Percentiles rank a stretch among this genome's conserved stretches.
These are phyloP conservation scores for Phenganax marumi DNA, from an alignment of 92 coral and sea anemone genomes.

Conservation along the genomic window DNA sequence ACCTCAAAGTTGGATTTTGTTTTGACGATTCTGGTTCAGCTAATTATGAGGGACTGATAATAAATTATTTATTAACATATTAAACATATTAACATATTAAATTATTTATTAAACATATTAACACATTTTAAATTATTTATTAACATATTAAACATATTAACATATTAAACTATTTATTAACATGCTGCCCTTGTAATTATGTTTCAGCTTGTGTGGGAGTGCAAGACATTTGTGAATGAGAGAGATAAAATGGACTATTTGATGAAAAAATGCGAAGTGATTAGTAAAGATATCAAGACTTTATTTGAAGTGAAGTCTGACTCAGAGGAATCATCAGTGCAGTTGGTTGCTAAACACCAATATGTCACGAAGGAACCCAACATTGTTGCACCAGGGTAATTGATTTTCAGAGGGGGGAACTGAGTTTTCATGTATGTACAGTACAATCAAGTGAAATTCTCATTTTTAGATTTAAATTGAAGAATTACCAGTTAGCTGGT, in stretches of 20 bases:
- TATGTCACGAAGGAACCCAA: conserved; percentile 24
- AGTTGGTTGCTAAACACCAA: conserved; percentile 24
- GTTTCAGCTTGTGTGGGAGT: conserved; percentile 65
- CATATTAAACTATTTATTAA: not conserved
- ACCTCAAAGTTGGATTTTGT: not conserved
- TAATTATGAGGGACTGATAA: not conserved
- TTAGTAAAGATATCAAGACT: conserved; percentile 61
- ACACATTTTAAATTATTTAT: not conserved
- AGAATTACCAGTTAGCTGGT: conserved; percentile 89
- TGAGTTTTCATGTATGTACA: not conserved
- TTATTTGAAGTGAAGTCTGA: conserved; percentile 34
- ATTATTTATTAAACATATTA: not conserved
- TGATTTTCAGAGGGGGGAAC: too few species aligned
- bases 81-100: not conserved
- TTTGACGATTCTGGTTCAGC: not conserved
- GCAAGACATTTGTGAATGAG: conserved; percentile 66
- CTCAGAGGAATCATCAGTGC: conserved; percentile 50
- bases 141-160: not conserved
- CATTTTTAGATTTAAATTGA: conserved; percentile 67
- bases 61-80: not conserved
- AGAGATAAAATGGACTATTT: conserved; percentile 62
- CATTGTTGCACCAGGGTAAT: conserved; percentile 34
- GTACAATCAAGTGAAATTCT: not conserved
- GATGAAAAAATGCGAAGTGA: conserved; percentile 77
- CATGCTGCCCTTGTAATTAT: not conserved